Base-by-base conservation (phyloP, 2,113 vertebrate species). In the Okapia johnstoni region DNA sequence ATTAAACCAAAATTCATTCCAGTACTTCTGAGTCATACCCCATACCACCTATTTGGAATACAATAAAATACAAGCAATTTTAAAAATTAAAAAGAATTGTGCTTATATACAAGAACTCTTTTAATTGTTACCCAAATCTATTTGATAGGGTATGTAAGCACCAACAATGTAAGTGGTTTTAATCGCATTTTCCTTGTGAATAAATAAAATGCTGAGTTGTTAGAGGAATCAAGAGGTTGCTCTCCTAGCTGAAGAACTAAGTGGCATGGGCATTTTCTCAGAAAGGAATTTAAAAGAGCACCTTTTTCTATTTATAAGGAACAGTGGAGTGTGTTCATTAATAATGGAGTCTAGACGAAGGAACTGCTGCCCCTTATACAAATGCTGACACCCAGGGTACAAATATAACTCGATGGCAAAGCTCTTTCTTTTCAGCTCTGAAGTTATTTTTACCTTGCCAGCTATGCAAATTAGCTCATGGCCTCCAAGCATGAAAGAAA, bases 71-170 rank as follows among this genome's bases (percentile, higher is more conserved):
- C 26, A 96, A 84, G 50, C 88, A 60, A 89, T 94, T 95, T 97
- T 95, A 98, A 98, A 97, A 94, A 97, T 98, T 94, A 93, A 98
- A 96, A 94, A 91, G 92, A 96, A 93, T 40, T 63, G 28, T 54
- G 7, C 16, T 40, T 94, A 52, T 90, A 66, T 28, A 54, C 55
- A 95, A 85, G 76, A 94, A 66, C 57, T 30, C 88, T 89, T 96
- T 96, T 63, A 61, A 83, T 26, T 95, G 88, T 73, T 89, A 63
- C 48, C 61, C 58, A 94, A 50, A 84, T 77, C 79, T 90, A 76
- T 79, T 93, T 88, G 96, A 96, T 76, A 91, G 54, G 80, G 55
- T 76, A 52, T 23, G 26, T 8, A 80, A 85, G 66, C 91, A 73
- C 25, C 60, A 48, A 36, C 46, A 58, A 77, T 60, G 6, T 77